phyloP scores from a whole-genome alignment of 2,888 invertebrate genomes.

The Baronia brevicornis region DNA sequence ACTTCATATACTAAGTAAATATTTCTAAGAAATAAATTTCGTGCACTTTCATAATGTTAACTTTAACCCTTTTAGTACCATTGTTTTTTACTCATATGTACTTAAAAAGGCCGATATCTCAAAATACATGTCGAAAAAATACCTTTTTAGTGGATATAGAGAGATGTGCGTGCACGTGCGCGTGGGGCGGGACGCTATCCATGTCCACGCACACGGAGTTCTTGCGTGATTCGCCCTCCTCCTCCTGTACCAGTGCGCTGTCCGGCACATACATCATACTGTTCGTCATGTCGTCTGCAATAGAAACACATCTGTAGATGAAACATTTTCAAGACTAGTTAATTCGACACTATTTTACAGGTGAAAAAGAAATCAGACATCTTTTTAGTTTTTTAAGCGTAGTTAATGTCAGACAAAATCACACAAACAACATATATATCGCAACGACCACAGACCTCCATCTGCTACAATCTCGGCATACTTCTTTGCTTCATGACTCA shows the following conservation, averaged over 20 bases:
- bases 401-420: too few relatives aligned
- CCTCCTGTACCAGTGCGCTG: constrained; percentile 88
- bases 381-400: background rate
- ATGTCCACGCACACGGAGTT: constrained; percentile 65
- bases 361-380: background rate
- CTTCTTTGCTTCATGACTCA: too few relatives aligned
- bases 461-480: too few relatives aligned
- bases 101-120: background rate
- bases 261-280: constrained; percentile 95
- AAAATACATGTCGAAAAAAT: background rate
- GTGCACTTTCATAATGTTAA: too few relatives aligned
- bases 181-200: constrained; percentile 58
- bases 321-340: too few relatives aligned
- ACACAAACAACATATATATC: too few relatives aligned
- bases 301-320: background rate
- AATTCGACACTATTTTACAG: too few relatives aligned
- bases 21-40: too few relatives aligned
- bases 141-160: constrained; percentile 93
- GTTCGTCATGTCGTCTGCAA: constrained; percentile 77
- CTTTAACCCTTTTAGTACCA: too few relatives aligned
- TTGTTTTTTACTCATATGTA: background rate
- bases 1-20: too few relatives aligned
- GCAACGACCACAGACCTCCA: too few relatives aligned
- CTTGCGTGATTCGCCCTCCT: constrained; percentile 79
- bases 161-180: constrained; percentile 77